Base-by-base conservation (phyloP, 2,888 invertebrate genomes). In the Himalopsyche anomala region DNA sequence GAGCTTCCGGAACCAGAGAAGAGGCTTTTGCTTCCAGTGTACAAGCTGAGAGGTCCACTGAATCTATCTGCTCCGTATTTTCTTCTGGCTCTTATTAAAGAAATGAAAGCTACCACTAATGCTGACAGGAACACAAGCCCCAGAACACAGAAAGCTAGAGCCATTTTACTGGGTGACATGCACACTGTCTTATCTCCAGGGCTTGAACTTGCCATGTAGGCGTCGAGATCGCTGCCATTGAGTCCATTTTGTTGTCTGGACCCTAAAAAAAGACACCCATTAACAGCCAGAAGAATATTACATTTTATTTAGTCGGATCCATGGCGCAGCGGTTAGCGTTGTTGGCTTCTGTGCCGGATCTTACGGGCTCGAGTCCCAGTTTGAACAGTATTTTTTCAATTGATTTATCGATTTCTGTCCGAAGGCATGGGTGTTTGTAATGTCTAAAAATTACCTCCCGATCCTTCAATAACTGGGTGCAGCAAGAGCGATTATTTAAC, bases 131-230 rank as follows among this genome's bases (percentile, higher is more conserved):
- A 96, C 88, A 96, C 95, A 8, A 96, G 91, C 6, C 96, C 96
- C 89, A 96, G 91, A 0, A 96, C 92, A 90, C 96, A 96, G 90
- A 96, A 96, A 0, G 96, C 95, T 82, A 96, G 92, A 15, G 96
- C 96, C 94, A 96, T 94, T 92, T 95, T 96, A 9, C 96, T 95
- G 19, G 96, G 95, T 12, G 96, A 96, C 88, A 96, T 92, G 90
- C 96, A 96, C 81, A 96, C 94, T 5, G 94, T 94, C 89, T 94
- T 93, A 90, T 95, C 95, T 85, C 94, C 94, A 4, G 94, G 94
- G 12, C 85, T 86, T n/a, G 88, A 86, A 17, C 83, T 81, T 19
- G 87, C 45, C 11, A 87, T 81, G 69, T 88, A 82, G 84, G 84
- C 87, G 79, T 88, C 88, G 19, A 86, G 82, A 56, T 88, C 88